Conservation (phyloP, 2,113 vertebrate genomes). For the Delphinapterus leucas region DNA sequence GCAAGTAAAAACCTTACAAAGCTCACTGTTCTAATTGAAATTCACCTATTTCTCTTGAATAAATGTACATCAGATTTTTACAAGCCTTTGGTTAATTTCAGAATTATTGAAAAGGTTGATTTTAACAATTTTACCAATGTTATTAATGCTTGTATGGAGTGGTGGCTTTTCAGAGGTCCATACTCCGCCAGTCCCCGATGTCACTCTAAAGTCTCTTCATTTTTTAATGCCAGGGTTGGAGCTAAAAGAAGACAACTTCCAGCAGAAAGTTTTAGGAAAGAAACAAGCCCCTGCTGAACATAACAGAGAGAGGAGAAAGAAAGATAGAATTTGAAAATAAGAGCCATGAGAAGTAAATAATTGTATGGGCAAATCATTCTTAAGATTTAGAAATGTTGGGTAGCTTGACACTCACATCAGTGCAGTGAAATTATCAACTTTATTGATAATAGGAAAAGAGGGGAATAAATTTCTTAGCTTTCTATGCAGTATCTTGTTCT, state of each 20-base stretch:
- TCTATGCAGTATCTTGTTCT: neutral
- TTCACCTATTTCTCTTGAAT: neutral
- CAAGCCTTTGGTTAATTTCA: neutral
- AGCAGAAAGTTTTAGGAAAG: neutral
- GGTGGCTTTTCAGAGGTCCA: neutral
- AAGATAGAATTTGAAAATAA: constrained; percentile 29
- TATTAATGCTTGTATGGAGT: neutral
- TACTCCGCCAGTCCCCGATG: neutral
- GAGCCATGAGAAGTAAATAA: neutral
- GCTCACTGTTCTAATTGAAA: neutral
- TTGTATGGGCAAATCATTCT: neutral
- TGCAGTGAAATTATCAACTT: neutral
- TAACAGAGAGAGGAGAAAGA: neutral
- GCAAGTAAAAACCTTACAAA: neutral
- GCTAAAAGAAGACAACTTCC: neutral
- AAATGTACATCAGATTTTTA: neutral
- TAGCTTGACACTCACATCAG: neutral
- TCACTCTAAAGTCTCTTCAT: neutral
- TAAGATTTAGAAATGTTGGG: neutral
- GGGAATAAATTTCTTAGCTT: neutral
- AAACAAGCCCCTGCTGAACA: neutral
- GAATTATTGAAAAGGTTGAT: neutral
- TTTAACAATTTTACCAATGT: neutral
- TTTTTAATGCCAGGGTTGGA: neutral
- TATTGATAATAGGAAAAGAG: neutral